phyloP scores from a whole-genome alignment of 2,888 invertebrate genomes.

The Melitaea athalia region DNA sequence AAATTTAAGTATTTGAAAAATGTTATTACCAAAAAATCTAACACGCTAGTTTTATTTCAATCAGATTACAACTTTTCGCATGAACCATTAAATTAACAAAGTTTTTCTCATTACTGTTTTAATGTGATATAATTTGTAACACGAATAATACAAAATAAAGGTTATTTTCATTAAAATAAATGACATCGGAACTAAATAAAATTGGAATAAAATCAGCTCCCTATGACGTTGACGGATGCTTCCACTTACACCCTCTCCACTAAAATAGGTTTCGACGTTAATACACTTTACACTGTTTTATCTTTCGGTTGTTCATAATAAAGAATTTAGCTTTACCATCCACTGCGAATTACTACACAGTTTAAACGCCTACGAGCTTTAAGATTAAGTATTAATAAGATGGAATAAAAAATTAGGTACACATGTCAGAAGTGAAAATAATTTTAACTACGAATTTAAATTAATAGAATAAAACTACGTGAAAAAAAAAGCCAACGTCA shows the following conservation, averaged over 20 bases:
- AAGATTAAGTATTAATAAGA: too few relatives aligned
- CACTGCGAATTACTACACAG: neutral
- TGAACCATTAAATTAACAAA: neutral
- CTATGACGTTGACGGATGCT: slow-evolving; percentile 41
- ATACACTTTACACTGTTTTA: slow-evolving; percentile 8
- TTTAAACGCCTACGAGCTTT: neutral
- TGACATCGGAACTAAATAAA: slow-evolving; percentile 5
- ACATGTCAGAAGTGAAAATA: too few relatives aligned
- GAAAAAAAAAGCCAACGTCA: too few relatives aligned
- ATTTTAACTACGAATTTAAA: too few relatives aligned
- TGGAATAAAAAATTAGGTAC: too few relatives aligned
- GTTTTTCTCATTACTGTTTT: too few relatives aligned
- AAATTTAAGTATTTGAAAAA: too few relatives aligned
- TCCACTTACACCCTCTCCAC: slow-evolving; percentile 29
- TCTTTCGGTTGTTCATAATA: slow-evolving; percentile 1
- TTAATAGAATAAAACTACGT: too few relatives aligned
- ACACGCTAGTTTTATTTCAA: too few relatives aligned
- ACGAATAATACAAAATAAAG: neutral
- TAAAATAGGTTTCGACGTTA: slow-evolving; percentile 24
- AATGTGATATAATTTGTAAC: neutral
- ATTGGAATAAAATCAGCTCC: slow-evolving; percentile 1
- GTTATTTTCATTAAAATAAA: neutral
- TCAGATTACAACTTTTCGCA: too few relatives aligned
- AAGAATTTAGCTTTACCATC: neutral
- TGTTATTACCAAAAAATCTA: too few relatives aligned